Conservation (phyloP, 2,888 invertebrate genomes). For the Tipula lateralis region DNA sequence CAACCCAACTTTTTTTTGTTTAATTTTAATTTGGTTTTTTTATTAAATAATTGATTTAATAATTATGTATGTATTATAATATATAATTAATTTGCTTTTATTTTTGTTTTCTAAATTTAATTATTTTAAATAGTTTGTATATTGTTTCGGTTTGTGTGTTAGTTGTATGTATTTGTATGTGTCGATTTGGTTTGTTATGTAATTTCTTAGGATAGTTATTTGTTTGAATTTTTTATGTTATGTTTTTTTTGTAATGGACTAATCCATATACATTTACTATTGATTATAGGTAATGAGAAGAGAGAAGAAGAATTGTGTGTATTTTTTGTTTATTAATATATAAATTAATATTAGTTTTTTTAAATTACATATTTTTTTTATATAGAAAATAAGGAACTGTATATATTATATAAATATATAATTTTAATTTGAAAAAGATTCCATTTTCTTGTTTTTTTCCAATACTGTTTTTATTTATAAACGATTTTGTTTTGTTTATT, state of each 20-base stretch:
- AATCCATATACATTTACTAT: neutral
- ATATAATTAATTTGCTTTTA: conserved; percentile 4
- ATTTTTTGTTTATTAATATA: neutral
- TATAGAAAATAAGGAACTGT: conserved; percentile 4
- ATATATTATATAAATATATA: neutral
- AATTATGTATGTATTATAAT: neutral
- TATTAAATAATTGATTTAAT: neutral
- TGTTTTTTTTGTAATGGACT: neutral
- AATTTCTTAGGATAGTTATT: neutral
- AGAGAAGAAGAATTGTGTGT: neutral
- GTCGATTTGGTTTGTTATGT: no score
- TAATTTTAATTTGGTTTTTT: neutral
- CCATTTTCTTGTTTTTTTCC: neutral
- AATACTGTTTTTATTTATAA: neutral
- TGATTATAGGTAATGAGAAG: neutral
- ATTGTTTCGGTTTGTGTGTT: neutral
- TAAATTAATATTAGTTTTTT: neutral
- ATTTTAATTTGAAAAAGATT: neutral
- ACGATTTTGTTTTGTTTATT: neutral
- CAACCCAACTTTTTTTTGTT: neutral
- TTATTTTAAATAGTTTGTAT: neutral
- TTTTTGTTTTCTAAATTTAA: neutral
- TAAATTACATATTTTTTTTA: neutral
- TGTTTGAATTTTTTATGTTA: neutral
- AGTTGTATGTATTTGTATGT: neutral